A percentile compares a stretch with the other conserved stretches of the same genome.
Conservation (phyloP, 2,888 invertebrate species). For the Gasteruption jaculator region DNA sequence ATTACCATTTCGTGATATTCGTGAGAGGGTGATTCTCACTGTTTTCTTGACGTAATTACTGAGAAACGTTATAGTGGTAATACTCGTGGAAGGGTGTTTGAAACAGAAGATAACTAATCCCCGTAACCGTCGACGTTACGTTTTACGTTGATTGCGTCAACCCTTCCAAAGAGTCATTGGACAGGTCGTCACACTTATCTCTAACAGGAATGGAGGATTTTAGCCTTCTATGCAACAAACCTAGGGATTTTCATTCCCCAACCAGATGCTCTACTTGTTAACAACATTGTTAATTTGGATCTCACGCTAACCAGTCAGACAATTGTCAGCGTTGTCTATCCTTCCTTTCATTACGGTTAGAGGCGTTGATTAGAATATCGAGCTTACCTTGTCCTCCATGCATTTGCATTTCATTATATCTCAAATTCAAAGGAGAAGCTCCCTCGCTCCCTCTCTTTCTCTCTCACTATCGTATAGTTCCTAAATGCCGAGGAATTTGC, state of each 20-base stretch:
- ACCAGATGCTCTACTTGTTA: conserved; percentile 34
- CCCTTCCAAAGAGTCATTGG: conserved; percentile 46
- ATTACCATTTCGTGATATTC: too few relatives aligned
- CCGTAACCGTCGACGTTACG: conserved; percentile 49
- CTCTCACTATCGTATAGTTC: too few relatives aligned
- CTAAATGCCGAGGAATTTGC: too few relatives aligned
- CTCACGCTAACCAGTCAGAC: too few relatives aligned
- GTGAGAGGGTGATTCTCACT: conserved; percentile 24
- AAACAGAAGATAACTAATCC: conserved; percentile 51
- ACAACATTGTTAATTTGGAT: conserved; percentile 43
- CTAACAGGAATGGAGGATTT: too few relatives aligned
- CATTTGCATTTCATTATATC: too few relatives aligned
- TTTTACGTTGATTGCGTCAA: conserved; percentile 52
- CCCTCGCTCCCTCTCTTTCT: too few relatives aligned
- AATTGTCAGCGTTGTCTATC: too few relatives aligned
- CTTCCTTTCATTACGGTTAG: too few relatives aligned
- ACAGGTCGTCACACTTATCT: conserved; percentile 52
- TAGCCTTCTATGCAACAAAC: conserved; percentile 22
- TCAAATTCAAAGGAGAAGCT: too few relatives aligned
- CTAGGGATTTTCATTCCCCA: conserved; percentile 22
- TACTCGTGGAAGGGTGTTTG: conserved; percentile 13
- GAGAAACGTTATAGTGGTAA: conserved; percentile 24
- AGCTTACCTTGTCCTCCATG: too few relatives aligned
- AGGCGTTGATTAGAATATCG: too few relatives aligned
- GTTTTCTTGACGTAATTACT: conserved; percentile 36